phyloP scores from a whole-genome alignment of 2,113 vertebrate genomes.

The Atrichornis clamosus region DNA sequence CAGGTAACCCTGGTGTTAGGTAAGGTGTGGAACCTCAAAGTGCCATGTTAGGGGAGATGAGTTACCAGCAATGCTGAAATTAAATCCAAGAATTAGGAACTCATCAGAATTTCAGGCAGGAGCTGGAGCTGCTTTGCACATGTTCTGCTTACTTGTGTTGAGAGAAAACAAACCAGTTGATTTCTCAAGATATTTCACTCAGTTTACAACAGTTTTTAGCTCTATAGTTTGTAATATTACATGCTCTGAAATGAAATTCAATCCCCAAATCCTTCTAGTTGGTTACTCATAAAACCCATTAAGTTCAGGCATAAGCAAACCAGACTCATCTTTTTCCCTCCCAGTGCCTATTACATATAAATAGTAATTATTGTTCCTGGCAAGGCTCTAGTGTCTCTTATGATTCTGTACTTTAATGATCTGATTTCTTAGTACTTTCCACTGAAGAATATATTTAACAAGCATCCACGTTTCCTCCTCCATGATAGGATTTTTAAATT shows the following conservation, averaged over 20 bases:
- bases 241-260: slow-evolving; percentile 47
- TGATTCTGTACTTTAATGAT: slow-evolving; percentile 57
- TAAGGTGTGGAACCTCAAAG: not conserved
- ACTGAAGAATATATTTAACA: slow-evolving; percentile 63
- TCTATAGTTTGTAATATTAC: slow-evolving; percentile 48
- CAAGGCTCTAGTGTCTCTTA: slow-evolving; percentile 50
- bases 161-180: slow-evolving; percentile 50
- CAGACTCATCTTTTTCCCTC: slow-evolving; percentile 49
- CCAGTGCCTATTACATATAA: slow-evolving; percentile 58
- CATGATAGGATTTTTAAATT: slow-evolving; percentile 61
- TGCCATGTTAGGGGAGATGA: fast-evolving
- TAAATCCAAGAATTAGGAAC: not conserved
- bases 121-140: not conserved
- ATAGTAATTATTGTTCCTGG: slow-evolving; percentile 67
- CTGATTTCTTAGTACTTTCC: slow-evolving; percentile 56
- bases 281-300: slow-evolving; percentile 58
- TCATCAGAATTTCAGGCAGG: not conserved
- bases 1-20: not conserved
- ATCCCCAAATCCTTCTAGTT: slow-evolving; percentile 52
- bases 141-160: not conserved
- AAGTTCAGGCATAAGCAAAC: slow-evolving; percentile 50
- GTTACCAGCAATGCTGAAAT: not conserved
- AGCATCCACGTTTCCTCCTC: slow-evolving; percentile 57
- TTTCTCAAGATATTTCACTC: slow-evolving; percentile 69
- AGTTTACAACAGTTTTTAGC: not conserved